Conservation (phyloP, 2,888 invertebrate genomes). For the Leptura quadrifasciata region DNA sequence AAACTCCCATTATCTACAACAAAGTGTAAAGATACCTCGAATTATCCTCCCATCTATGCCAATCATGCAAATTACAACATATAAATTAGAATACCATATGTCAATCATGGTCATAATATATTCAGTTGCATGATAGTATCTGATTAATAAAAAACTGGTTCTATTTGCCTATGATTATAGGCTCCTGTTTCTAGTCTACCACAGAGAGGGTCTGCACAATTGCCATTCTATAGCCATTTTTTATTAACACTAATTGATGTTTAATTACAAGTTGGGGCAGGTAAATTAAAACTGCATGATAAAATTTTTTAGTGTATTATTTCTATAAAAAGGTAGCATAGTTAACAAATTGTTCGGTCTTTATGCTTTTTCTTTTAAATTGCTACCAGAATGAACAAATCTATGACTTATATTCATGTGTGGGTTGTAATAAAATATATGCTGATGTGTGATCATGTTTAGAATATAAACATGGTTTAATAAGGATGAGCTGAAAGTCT, state of each 20-base stretch:
- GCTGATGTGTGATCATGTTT: no score
- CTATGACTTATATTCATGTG: no score
- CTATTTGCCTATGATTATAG: constrained; percentile 12
- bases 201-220: not conserved
- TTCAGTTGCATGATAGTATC: not conserved
- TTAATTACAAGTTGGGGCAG: no score
- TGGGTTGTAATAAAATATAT: no score
- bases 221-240: not conserved
- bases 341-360: no score
- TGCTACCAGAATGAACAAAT: no score
- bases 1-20: not conserved
- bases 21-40: not conserved
- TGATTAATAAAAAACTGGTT: constrained; percentile 3
- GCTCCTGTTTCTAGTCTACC: not conserved
- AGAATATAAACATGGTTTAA: not conserved
- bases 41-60: not conserved
- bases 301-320: no score
- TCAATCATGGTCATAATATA: constrained; percentile 8
- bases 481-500: not conserved
- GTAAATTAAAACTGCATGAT: no score
- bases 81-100: constrained; percentile 17
- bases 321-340: no score
- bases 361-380: not conserved
- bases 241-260: no score
- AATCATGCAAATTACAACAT: constrained; percentile 21